Conservation (phyloP, 2,888 invertebrate genomes). For the Polyploca ridens region DNA sequence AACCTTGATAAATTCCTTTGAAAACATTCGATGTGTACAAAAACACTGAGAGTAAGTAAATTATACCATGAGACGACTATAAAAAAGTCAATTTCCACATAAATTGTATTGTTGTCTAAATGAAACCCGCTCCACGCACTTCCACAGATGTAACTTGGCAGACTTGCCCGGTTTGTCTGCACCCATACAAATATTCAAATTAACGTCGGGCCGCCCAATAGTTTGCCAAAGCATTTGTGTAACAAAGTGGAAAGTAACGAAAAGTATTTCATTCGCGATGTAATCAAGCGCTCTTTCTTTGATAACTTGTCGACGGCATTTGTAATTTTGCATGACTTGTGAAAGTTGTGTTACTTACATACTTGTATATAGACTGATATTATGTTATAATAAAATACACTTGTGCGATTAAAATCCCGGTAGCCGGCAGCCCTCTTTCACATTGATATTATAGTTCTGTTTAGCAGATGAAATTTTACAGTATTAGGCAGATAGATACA, state of each 20-base stretch:
- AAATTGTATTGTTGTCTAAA: not conserved
- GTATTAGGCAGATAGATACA: too few species aligned
- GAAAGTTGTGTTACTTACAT: too few species aligned
- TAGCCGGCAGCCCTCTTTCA: too few species aligned
- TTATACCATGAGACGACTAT: not conserved
- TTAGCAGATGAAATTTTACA: too few species aligned
- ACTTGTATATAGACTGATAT: too few species aligned
- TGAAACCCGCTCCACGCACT: not conserved
- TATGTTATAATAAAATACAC: too few species aligned
- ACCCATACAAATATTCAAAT: not conserved
- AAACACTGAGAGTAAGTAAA: too few species aligned
- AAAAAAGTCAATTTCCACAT: not conserved
- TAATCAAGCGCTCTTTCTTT: not conserved
- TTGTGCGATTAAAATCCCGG: too few species aligned
- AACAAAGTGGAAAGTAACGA: not conserved
- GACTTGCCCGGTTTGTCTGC: not conserved
- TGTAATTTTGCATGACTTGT: not conserved
- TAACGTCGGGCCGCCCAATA: not conserved
- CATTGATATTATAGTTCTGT: too few species aligned
- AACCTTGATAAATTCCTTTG: too few species aligned
- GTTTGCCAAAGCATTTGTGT: conserved; percentile 6
- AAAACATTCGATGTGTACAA: too few species aligned
- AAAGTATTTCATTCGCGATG: not conserved
- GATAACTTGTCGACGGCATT: not conserved
- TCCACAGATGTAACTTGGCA: not conserved